Evolutionary conservation across 2,113 vertebrate species (phyloP).

Genomic region (Rhizomys pruinosus): DNA sequence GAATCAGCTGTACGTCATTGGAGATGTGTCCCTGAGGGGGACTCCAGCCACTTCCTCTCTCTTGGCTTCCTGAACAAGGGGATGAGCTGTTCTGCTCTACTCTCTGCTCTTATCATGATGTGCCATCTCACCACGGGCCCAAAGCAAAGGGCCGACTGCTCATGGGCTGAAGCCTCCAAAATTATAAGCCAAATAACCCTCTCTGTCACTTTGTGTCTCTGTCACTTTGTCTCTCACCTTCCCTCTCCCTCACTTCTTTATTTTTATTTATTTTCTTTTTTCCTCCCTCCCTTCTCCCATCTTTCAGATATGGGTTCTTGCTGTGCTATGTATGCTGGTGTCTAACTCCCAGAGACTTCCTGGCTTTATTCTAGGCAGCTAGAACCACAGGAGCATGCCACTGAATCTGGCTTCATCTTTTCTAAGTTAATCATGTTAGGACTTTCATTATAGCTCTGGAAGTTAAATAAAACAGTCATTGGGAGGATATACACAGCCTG

Average conservation of each 20-base stretch:
- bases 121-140: not conserved
- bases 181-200: not conserved
- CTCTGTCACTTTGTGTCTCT: not conserved
- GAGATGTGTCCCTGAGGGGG: too few relatives aligned
- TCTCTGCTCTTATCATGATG: too few relatives aligned
- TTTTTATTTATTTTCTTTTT: accelerated
- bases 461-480: not conserved
- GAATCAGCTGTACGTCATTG: not conserved
- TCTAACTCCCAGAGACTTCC: not conserved
- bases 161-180: not conserved
- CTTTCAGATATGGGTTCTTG: not conserved
- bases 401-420: too few relatives aligned
- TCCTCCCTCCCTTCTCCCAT: not conserved
- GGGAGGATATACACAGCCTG: accelerated
- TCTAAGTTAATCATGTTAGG: not conserved
- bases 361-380: not conserved
- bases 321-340: not conserved
- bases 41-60: too few relatives aligned
- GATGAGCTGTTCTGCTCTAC: not conserved
- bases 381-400: not conserved
- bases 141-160: not conserved
- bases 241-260: not conserved
- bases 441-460: not conserved
- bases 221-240: not conserved
- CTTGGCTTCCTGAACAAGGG: not conserved